Conservation (phyloP, 2,888 invertebrate genomes). For the Chelonus formosanus region DNA sequence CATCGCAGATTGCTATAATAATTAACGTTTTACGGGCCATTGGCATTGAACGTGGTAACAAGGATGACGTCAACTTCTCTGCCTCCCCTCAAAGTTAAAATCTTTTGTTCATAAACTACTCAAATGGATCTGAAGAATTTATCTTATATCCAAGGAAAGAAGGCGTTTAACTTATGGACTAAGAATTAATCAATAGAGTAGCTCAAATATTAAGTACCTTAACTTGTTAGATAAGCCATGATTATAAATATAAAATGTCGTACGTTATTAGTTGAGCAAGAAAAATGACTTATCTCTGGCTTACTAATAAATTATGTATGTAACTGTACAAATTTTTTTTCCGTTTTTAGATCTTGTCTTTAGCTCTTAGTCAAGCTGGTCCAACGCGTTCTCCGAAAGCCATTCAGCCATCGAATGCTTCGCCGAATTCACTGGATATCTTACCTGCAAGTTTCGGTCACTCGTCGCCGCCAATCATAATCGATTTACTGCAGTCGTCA, state of each 20-base stretch:
- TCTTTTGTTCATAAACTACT: slow-evolving; percentile 11
- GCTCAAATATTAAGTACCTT: background rate
- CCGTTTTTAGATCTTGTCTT: slow-evolving; percentile 53
- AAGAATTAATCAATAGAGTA: too few species aligned
- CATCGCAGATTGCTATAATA: slow-evolving; percentile 26
- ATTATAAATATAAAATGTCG: background rate
- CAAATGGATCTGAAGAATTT: background rate
- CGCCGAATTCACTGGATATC: slow-evolving; percentile 47
- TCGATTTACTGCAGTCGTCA: slow-evolving; percentile 51
- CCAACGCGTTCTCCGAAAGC: slow-evolving; percentile 60
- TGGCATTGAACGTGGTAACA: slow-evolving; percentile 43
- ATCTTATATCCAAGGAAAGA: background rate
- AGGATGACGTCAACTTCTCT: slow-evolving; percentile 40
- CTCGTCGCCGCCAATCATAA: slow-evolving; percentile 50
- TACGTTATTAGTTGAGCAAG: background rate
- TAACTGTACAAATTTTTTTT: slow-evolving; percentile 17
- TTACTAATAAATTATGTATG: background rate
- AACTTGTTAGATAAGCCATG: background rate
- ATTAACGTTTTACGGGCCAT: slow-evolving; percentile 43
- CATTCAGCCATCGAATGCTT: slow-evolving; percentile 47
- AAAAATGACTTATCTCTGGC: background rate
- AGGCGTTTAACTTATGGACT: too few species aligned
- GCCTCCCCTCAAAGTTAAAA: slow-evolving; percentile 2
- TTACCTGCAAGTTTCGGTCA: slow-evolving; percentile 32
- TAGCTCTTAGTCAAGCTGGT: slow-evolving; percentile 54